phyloP scores from a whole-genome alignment of 2,888 invertebrate species.

The Eutolmus rufibarbis region DNA sequence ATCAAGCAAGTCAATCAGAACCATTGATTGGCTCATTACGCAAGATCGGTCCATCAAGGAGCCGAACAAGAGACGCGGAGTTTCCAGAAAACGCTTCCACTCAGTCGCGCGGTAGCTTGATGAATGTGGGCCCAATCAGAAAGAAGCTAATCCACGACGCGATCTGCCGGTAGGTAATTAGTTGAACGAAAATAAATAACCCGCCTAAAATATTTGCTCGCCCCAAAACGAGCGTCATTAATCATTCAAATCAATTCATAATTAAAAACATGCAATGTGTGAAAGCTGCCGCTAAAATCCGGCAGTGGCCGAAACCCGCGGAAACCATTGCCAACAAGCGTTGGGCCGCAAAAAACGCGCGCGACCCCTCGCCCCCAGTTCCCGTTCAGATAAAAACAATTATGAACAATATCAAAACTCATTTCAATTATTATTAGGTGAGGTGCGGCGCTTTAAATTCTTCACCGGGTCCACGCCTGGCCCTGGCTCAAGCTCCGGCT shows the following conservation, averaged over 20 bases:
- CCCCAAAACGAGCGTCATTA: slow-evolving; percentile 38
- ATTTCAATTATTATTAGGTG: slow-evolving; percentile 46
- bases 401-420: slow-evolving; percentile 45
- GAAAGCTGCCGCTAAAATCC: slow-evolving; percentile 40
- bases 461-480: neutral
- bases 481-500: neutral
- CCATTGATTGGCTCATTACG: neutral
- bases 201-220: slow-evolving; percentile 43
- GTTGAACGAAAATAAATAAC: slow-evolving; percentile 42
- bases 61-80: neutral
- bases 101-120: neutral
- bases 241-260: slow-evolving; percentile 46
- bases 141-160: neutral
- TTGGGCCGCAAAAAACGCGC: neutral
- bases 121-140: neutral
- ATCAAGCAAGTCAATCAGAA: neutral
- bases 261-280: slow-evolving; percentile 45
- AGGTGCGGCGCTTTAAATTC: slow-evolving; percentile 12
- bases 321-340: slow-evolving; percentile 21
- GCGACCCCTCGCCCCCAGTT: neutral
- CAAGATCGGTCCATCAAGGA: neutral
- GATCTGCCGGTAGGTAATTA: slow-evolving; percentile 39
- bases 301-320: slow-evolving; percentile 19
- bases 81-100: neutral
- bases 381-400: slow-evolving; percentile 42